phyloP scores from a whole-genome alignment of 2,113 vertebrate species.

The Tyrannus savana region DNA sequence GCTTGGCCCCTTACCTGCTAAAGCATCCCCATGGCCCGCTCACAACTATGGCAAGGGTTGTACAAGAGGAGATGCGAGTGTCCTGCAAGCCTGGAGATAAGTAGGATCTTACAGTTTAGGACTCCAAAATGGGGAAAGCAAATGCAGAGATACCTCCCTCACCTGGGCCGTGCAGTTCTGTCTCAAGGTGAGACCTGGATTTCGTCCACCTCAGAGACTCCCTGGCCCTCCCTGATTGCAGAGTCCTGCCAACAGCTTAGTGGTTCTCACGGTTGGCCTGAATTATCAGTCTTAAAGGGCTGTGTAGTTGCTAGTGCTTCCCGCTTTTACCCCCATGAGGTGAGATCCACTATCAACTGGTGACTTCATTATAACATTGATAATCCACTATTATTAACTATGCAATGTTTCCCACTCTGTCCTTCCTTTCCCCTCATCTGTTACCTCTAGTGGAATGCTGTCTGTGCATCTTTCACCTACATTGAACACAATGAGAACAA shows the following conservation, averaged over 20 bases:
- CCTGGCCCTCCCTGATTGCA: not conserved
- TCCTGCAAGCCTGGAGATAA: not conserved
- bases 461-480: not conserved
- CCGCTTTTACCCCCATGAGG: not conserved
- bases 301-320: not conserved
- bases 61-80: not conserved
- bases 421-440: not conserved
- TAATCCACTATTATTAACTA: not conserved
- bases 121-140: not conserved
- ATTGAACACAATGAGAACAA: not conserved
- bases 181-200: not conserved
- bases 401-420: not conserved
- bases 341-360: not conserved
- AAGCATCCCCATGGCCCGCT: not conserved
- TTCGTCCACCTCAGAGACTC: not conserved
- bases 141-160: not conserved
- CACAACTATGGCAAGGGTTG: not conserved
- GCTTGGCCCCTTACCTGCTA: not conserved
- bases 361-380: not conserved
- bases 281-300: not conserved
- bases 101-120: not conserved
- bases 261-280: not conserved
- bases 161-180: not conserved
- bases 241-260: not conserved
- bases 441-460: not conserved